These are phyloP conservation scores for Schrankia costaestrigalis DNA, from an alignment of 2,888 invertebrate species.

Conservation along the genomic window DNA sequence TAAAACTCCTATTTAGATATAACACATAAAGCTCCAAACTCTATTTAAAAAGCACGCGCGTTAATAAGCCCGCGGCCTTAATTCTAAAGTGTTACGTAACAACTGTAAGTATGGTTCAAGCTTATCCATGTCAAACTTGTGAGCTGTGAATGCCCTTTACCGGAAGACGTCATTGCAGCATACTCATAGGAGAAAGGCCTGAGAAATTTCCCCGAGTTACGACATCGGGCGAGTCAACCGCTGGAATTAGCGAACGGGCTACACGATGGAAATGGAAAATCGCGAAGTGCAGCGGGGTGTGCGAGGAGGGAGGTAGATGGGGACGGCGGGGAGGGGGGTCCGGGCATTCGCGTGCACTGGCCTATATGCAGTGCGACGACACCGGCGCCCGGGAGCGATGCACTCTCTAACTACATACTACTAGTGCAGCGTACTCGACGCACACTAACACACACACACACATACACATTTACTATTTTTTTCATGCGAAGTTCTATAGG, in stretches of 20 bases:
- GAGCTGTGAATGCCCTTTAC: constrained; percentile 50
- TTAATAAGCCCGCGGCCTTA: constrained; percentile 5
- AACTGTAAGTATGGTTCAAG: constrained; percentile 16
- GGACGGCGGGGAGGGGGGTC: constrained; percentile 36
- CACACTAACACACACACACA: constrained; percentile 67
- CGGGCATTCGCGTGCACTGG: constrained; percentile 79
- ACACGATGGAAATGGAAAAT: constrained; percentile 75
- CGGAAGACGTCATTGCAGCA: constrained; percentile 47
- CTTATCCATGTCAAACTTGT: constrained; percentile 40
- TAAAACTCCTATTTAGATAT: too few species aligned
- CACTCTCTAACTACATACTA: constrained; percentile 71
- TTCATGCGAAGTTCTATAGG: constrained; percentile 59
- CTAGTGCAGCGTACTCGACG: constrained; percentile 68
- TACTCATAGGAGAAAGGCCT: constrained; percentile 58
- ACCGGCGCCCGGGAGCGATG: constrained; percentile 78
- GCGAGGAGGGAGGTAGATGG: constrained; percentile 24
- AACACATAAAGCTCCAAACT: too few species aligned
- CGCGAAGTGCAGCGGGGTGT: constrained; percentile 62
- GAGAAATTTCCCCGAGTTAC: constrained; percentile 65
- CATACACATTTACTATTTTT: too few species aligned
- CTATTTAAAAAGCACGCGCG: constrained; percentile 10
- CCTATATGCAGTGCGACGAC: constrained; percentile 81
- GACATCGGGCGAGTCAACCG: constrained; percentile 52
- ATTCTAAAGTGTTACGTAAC: constrained; percentile 19
- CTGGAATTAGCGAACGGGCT: constrained; percentile 65